Base-by-base conservation (phyloP, 2,797 vertebrate species). In the Antrozous pallidus region DNA sequence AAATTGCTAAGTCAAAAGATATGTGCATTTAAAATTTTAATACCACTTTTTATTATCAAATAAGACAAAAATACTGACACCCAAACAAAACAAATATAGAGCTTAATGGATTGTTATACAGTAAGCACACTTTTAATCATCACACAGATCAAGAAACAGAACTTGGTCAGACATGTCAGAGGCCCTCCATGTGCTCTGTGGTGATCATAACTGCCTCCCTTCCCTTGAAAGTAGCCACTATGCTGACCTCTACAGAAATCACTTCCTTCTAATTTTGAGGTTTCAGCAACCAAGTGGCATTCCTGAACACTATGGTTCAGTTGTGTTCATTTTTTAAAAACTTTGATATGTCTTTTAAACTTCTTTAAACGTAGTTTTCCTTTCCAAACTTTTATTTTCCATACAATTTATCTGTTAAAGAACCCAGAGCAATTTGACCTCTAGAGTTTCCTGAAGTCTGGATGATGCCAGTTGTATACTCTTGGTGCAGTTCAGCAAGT, bases 41-140 rank as follows among this genome's bases (percentile, higher is more conserved):
- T n/a, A 90, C 4, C 10, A 40, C 38, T 78, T 90, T 78, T 80
- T 67, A 81, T 82, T 89, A 70, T 81, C n/a, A 84, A 90, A 86
- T 69, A 31, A 54, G 94, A 40, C 33, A 86, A 11, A 92, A 85
- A 89, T 51, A 54, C 40, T 45, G 47, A 70, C 81, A 80, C 75
- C 6, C 49, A 91, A 89, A 65, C 24, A 28, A 80, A 87, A 61
- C 75, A 47, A 88, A 61, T 38, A 31, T 2, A 81, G 38, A 40
- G 38, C 56, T 80, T 78, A 80, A 13, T 70, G 49, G 65, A 69
- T 75, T 80, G 22, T 69, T 47, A 8, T 16, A 24, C 79, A 10
- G 65, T 36, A 65, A 58, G 11, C 4, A 17, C 36, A 11, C 17
- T 82, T 49, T 94, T 90, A 79, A 56, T 42, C 2, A 4, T 91